Base-by-base conservation (phyloP, 2,797 vertebrate genomes). In the Hemibagrus guttatus region DNA sequence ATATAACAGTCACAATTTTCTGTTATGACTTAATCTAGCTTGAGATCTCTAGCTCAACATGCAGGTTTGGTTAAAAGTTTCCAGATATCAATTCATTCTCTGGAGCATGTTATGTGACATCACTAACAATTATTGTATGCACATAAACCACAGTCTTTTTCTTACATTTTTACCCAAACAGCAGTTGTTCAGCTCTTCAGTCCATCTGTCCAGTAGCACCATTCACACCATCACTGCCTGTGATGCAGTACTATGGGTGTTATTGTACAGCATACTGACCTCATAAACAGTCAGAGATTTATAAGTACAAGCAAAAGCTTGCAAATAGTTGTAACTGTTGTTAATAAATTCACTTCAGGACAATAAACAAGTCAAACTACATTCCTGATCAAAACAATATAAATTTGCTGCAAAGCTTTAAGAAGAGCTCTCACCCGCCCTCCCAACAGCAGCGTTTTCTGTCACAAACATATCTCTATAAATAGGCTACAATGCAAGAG, bases 401-500 rank as follows among this genome's bases (percentile, higher is more conserved):
- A 28, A 61, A 64, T 42, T 49, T 49, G 13, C 39, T 42, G 23
- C 39, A 46, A 64, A 63, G 35, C 39, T 8, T 46, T 11, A 46
- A 46, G 39, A 81, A 7, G 46, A 31, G 26, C 26, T 16, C 56
- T n/a, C 3, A 28, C 19, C 16, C 59, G 26, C 58, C 31, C 31
- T 69, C 64, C 42, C 23, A 64, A 39, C 31, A 39, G 52, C 69
- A 76, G 79, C n/a, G 13, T 66, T 64, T 66, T 64, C 23, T n/a
- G 35, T 80, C 26, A 28, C 35, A 72, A 59, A 80, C 66, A 86
- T 3, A 72, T 35, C 54, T 86, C 58, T 49, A 52, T 75, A 81
- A 81, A 72, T 64, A 82, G 78, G 17, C 59, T 21, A 66, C 61
- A 56, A 42, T 6, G 8, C 71, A 31, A 64, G 3, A 76, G 81